Percentiles rank a stretch among this genome's conserved stretches.
phyloP scores from a whole-genome alignment of 2,888 invertebrate genomes.

The Entomobrya proxima region DNA sequence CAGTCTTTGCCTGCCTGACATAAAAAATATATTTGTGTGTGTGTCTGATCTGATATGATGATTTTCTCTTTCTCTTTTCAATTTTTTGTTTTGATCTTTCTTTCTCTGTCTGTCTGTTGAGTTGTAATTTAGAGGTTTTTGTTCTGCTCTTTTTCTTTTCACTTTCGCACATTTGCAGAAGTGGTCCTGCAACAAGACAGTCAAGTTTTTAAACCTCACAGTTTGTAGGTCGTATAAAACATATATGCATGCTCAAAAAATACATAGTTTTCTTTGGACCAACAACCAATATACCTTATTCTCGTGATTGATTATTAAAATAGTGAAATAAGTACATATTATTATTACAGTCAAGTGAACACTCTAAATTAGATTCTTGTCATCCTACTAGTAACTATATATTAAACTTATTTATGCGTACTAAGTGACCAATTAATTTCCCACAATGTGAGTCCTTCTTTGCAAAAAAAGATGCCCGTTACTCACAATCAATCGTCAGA shows the following conservation, averaged over 20 bases:
- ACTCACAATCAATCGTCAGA: conserved; percentile 41
- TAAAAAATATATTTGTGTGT: neutral
- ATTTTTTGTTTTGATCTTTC: neutral
- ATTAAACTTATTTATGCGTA: neutral
- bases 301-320: neutral
- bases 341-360: neutral
- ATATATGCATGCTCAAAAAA: conserved; percentile 23
- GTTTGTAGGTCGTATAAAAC: conserved; percentile 18
- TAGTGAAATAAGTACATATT: neutral
- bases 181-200: conserved; percentile 56
- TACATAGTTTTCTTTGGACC: no score
- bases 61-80: neutral
- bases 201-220: conserved; percentile 15
- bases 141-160: conserved; percentile 48
- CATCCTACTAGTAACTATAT: neutral
- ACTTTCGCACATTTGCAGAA: conserved; percentile 68
- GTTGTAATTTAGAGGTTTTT: conserved; percentile 37
- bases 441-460: neutral
- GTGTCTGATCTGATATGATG: no score
- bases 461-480: conserved; percentile 1
- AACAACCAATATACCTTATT: neutral
- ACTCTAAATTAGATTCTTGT: conserved; percentile 64
- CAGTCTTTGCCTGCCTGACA: conserved; percentile 29
- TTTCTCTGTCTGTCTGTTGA: conserved; percentile 10
- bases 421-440: neutral